phyloP scores from a whole-genome alignment of 1,140 invertebrate genomes.

The Nilaparvata lugens region DNA sequence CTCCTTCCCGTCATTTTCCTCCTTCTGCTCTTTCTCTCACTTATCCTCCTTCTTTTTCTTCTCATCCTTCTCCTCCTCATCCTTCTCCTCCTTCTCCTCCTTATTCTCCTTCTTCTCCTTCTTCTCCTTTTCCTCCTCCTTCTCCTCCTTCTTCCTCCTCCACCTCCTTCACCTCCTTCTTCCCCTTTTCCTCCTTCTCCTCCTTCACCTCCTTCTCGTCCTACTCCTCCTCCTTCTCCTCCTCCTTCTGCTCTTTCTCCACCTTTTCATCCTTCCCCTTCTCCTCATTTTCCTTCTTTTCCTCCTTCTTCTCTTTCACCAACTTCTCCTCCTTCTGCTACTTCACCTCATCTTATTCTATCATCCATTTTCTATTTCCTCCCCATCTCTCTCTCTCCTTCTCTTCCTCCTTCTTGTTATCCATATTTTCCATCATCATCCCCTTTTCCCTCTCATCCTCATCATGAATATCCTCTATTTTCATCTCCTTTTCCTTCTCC shows the following conservation, averaged over 20 bases:
- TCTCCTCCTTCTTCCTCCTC: neutral
- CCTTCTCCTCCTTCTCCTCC: neutral
- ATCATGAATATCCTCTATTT: neutral
- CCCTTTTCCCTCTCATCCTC: neutral
- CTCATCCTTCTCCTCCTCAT: neutral
- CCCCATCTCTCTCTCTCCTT: neutral
- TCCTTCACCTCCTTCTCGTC: neutral
- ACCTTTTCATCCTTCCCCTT: no score
- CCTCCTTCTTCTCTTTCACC: no score
- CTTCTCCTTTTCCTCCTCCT: neutral
- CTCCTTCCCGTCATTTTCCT: neutral
- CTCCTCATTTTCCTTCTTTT: no score
- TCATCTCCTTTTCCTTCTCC: neutral
- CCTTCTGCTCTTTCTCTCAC: neutral
- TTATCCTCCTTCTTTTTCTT: neutral
- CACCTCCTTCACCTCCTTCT: neutral
- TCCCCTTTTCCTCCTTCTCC: neutral
- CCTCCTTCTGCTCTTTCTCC: neutral
- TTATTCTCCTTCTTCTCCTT: neutral
- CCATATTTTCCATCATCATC: neutral
- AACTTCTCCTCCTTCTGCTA: neutral
- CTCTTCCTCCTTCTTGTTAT: neutral
- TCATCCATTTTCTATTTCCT: neutral
- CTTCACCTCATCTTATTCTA: neutral
- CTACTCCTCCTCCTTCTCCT: neutral